Evolutionary conservation across 2,888 invertebrate species (phyloP), one percentile per base, ranked within the genome.

Genomic region (Cheilosia vulpina): DNA sequence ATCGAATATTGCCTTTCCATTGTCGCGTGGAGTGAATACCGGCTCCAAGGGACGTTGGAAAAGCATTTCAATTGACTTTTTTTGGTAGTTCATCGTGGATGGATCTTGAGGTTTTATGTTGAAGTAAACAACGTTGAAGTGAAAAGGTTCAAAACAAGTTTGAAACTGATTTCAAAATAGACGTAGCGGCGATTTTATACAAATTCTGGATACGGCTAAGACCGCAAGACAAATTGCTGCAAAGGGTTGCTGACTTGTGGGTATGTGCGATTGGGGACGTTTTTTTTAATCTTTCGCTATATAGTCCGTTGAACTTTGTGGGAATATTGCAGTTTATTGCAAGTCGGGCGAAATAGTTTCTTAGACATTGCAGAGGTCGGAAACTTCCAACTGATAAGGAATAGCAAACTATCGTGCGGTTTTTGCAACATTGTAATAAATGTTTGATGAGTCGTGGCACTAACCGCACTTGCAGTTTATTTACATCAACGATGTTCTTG

Each of bases 11-110:
- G 89, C 87, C 71, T 91, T 92, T 47, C 92, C 92, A 82, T 90
- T 75, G 55, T 91, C 91, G 1, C 91, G 88, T 4, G 90, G 87
- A 0, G 91, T 91, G 76, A 92, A 92, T 9, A 90, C 87, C 0
- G 92, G 92, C 66, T 92, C 92, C 87, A 91, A 73, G 0, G 92
- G 92, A 71, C 92, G 90, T 78, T 92, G 89, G 87, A 92, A 92
- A 13, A 92, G 78, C 31, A 92, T 69, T 47, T 90, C 88, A 21
- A 92, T 68, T 17, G 90, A 90, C 77, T 91, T 90, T 38, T 85
- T 87, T 19, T 90, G 89, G 63, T 60, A 52, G 13, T 4, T n/a
- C 76, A 76, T 76, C 1, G 43, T 66, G 1, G 24, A n/a, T 19
- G 17, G 47, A 47, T 19, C 19, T 11, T 9, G 17, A 19, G 17